Conservation (phyloP, 2,888 invertebrate species). For the Calameuta filiformis region DNA sequence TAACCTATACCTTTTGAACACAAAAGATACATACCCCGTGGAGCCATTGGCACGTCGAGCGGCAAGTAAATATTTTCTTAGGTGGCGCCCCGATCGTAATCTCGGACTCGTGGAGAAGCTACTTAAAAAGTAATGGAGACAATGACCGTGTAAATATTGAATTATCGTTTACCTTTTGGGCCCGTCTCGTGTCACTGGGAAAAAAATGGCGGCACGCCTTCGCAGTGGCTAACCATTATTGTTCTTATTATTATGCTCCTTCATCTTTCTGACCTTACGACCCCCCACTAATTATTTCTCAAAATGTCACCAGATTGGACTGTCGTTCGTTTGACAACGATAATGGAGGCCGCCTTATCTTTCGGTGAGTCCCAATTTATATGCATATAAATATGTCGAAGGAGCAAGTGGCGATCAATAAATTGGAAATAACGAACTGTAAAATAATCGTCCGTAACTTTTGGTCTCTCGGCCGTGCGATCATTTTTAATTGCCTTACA, state of each 20-base stretch:
- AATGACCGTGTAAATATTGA: conserved; percentile 35
- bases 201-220: too few species aligned
- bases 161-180: conserved; percentile 38
- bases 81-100: conserved; percentile 21
- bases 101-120: conserved; percentile 16
- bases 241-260: too few species aligned
- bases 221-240: too few species aligned
- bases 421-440: conserved; percentile 9
- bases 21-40: background rate
- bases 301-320: conserved; percentile 1
- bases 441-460: conserved; percentile 1
- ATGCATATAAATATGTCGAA: too few species aligned
- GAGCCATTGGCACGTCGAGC: conserved; percentile 8
- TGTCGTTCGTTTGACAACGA: background rate
- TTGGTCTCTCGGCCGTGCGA: background rate
- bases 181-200: conserved; percentile 11
- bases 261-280: background rate
- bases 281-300: conserved; percentile 19
- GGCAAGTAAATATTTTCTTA: conserved; percentile 50
- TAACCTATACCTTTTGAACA: too few species aligned
- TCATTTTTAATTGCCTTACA: too few species aligned
- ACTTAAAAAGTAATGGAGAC: conserved; percentile 35
- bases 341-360: conserved; percentile 2
- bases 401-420: background rate
- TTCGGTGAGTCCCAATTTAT: background rate